phyloP scores from a whole-genome alignment of 2,113 vertebrate genomes.

The Nannospalax galili region DNA sequence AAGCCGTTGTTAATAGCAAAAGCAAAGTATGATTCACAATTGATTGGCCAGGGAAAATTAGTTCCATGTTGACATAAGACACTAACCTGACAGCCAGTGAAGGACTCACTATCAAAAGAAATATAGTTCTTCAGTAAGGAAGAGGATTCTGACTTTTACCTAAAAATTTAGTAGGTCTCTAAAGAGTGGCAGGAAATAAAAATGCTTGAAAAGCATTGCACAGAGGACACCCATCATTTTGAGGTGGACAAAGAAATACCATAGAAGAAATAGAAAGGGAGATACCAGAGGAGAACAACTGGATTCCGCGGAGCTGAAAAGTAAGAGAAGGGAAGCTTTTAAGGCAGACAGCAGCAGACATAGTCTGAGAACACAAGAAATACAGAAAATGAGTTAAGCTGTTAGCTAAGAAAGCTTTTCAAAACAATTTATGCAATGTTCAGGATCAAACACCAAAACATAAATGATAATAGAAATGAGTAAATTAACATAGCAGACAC shows the following conservation, averaged over 20 bases:
- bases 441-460: neutral
- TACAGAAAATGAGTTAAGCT: neutral
- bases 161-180: neutral
- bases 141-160: neutral
- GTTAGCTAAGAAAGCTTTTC: neutral
- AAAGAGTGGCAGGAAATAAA: neutral
- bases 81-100: neutral
- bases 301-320: neutral
- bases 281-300: neutral
- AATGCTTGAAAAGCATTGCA: neutral
- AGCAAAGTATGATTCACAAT: neutral
- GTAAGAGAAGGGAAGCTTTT: neutral
- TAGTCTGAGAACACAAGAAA: neutral
- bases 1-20: neutral
- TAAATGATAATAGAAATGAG: neutral
- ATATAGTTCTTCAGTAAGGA: neutral
- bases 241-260: neutral
- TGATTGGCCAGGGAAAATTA: neutral
- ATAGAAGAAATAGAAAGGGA: neutral
- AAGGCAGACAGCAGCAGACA: neutral
- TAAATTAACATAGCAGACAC: neutral
- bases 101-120: neutral
- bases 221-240: neutral
- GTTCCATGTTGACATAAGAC: neutral
- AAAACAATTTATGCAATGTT: neutral